Evolutionary conservation across 2,888 invertebrate species (phyloP), one percentile per base, ranked within the genome.

Genomic region (Folsomia manolachei): DNA sequence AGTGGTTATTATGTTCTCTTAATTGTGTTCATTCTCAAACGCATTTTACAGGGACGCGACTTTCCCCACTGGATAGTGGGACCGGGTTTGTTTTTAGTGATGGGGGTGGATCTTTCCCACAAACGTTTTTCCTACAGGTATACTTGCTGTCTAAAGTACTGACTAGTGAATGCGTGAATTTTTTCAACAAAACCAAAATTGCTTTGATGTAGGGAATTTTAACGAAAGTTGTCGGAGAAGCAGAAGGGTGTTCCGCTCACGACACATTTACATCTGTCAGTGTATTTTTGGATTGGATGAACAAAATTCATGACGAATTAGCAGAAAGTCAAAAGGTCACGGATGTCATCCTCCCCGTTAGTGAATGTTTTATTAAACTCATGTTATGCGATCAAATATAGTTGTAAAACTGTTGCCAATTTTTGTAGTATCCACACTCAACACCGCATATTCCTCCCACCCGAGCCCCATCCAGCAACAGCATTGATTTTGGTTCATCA

Each of bases 281-380:
- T 25, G 72, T 77, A 52, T 77, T 77, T 27, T 69, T 74, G 2
- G 77, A 77, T 53, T 77, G 77, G 77, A 71, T 77, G 56, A 71
- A 62, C 21, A 71, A 71, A 66, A 73, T 77, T 0, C 77, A 77
- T n/a, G 75, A 77, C 25, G 74, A 77, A 56, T 61, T 75, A 23
- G 63, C 71, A 18, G 75, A 75, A 11, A 60, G 71, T 14, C 74
- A 69, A 63, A 65, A 53, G 27, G 27, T 68, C n/a, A 74, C 69
- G 23, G 74, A 74, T 51, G 23, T 23, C 56, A 7, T 21, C 19
- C 4, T n/a, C n/a, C 63, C 26, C 23, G 63, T 63, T 7, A 60
- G n/a, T 60, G 60, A 60, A n/a, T 7, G n/a, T 7, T 60, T 63
- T 23, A 18, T 63, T 21, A 62, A 60, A 21, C 7, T 4, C 63